phyloP scores from a whole-genome alignment of 2,888 invertebrate genomes.

The Colostygia pectinataria region DNA sequence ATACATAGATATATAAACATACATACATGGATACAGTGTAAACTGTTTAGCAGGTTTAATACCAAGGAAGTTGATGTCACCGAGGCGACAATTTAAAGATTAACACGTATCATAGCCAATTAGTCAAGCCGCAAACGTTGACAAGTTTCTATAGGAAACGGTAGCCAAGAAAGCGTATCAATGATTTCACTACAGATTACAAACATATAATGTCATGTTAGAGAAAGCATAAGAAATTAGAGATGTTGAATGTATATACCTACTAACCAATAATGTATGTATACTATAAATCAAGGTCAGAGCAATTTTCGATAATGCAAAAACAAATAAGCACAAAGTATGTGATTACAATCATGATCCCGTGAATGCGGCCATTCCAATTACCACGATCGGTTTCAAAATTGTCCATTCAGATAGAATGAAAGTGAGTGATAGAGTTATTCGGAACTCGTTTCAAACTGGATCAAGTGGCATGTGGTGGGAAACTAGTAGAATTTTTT shows the following conservation, averaged over 20 bases:
- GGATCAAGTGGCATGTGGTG: conserved; percentile 27
- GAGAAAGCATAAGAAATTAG: conserved; percentile 32
- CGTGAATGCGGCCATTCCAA: conserved; percentile 29
- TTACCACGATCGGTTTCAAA: conserved; percentile 27
- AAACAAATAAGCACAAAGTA: conserved; percentile 31
- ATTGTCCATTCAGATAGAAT: conserved; percentile 25
- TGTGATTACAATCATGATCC: conserved; percentile 25
- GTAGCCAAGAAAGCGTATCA: conserved; percentile 41
- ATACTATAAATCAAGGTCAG: conserved; percentile 31
- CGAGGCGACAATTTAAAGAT: conserved; percentile 9
- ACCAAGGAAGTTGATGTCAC: not conserved
- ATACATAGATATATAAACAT: too few species aligned
- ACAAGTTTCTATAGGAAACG: conserved; percentile 37
- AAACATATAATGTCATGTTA: conserved; percentile 33
- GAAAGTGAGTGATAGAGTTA: conserved; percentile 34
- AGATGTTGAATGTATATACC: conserved; percentile 16
- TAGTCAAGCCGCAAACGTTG: conserved; percentile 22
- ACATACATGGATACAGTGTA: too few species aligned
- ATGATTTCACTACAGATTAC: conserved; percentile 33
- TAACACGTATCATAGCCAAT: conserved; percentile 13
- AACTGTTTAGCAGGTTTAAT: too few species aligned
- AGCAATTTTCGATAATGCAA: conserved; percentile 23
- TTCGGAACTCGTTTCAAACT: conserved; percentile 31
- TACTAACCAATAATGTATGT: conserved; percentile 12
- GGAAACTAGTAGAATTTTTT: conserved; percentile 29